Evolutionary conservation across 1,140 invertebrate species (phyloP), one percentile per base, ranked within the genome.

Genomic region (Vollenhovia emeryi): DNA sequence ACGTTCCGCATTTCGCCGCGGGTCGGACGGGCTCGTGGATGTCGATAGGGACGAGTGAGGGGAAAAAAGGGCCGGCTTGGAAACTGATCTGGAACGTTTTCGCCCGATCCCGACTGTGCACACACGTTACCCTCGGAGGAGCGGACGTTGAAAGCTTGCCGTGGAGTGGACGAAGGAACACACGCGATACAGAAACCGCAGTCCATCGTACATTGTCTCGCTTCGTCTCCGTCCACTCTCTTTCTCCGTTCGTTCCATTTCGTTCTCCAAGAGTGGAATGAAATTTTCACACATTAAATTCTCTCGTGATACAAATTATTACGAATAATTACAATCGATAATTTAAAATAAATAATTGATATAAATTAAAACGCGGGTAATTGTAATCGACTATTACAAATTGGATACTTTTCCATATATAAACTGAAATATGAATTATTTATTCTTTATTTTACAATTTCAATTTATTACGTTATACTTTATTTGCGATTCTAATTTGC

Each of bases 71-170:
- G 24, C 21, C 60, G 11, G 66, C 66, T 59, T 71, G 78, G 78
- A 82, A 82, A 82, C 78, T 82, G 78, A 82, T 82, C 78, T 33
- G 43, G 21, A 55, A 82, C 52, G 78, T 82, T 73, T 57, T 45
- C 27, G 36, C 78, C 78, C 64, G 36, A 55, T 48, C 48, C 33
- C 36, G 48, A 57, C 21, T 69, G 36, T 30, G 36, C 52, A n/a
- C 66, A 33, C 66, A 57, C 24, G 13, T 68, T 62, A 33, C 45
- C 21, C 33, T 43, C 52, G 24, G 66, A 45, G 78, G n/a, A 82
- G n/a, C 78, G 55, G 43, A 73, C 36, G 66, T 43, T 71, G 66
- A 73, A 71, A 82, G 66, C 66, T 45, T 40, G 48, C 62, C n/a
- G 78, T 33, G 50, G 71, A 43, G 27, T 60, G 40, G 50, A 80